Evolutionary conservation across 64 coral and sea anemone genomes (phyloP).

Genomic region (Pocillopora verrucosa): DNA sequence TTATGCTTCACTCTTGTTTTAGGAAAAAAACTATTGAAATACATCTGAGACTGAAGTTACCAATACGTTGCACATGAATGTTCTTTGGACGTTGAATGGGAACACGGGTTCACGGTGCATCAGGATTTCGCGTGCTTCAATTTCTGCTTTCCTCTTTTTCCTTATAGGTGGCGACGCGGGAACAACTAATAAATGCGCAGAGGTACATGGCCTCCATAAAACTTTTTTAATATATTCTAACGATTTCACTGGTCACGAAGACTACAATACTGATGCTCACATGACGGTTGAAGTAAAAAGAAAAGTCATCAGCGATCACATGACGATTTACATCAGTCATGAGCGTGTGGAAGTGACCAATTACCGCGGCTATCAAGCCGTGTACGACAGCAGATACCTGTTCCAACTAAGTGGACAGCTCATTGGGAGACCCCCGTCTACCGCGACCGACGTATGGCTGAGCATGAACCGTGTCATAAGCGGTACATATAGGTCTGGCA

Average conservation of each 20-base stretch:
- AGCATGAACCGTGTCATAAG: conserved; percentile 1
- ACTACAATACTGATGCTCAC: not conserved
- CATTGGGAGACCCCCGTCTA: not conserved
- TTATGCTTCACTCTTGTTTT: too few relatives aligned
- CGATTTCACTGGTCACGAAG: not conserved
- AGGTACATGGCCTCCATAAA: not conserved
- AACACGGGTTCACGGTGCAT: too few relatives aligned
- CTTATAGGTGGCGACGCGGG: conserved; percentile 11
- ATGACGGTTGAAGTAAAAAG: not conserved
- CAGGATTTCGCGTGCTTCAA: too few relatives aligned
- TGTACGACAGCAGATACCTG: conserved; percentile 24
- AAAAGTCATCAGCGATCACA: not conserved
- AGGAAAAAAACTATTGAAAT: too few relatives aligned
- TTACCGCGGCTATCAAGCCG: conserved; percentile 22
- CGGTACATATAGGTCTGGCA: conserved; percentile 6
- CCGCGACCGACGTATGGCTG: conserved; percentile 4
- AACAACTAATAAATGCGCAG: not conserved
- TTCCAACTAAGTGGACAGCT: not conserved
- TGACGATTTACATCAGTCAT: conserved; percentile 26
- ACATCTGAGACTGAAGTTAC: too few relatives aligned
- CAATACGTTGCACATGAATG: too few relatives aligned
- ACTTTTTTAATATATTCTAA: not conserved
- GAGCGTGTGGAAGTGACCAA: conserved; percentile 20
- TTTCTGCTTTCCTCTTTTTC: not conserved
- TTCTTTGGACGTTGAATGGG: too few relatives aligned